These are phyloP conservation scores for Spondyliosoma cantharus DNA, from an alignment of 2,797 vertebrate genomes.

Conservation along the genomic window DNA sequence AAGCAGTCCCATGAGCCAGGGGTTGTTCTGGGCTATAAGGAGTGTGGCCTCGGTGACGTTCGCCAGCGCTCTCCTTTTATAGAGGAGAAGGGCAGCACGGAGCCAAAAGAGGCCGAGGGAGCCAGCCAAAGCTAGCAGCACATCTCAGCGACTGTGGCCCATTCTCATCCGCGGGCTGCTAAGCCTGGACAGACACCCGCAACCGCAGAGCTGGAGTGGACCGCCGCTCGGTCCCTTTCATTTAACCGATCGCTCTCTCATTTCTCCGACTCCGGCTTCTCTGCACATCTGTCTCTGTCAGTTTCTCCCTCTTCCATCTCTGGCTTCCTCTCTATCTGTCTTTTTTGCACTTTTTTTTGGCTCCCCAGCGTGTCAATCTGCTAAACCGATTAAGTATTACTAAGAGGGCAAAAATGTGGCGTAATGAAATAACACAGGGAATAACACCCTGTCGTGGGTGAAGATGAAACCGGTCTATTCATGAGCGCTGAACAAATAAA, in stretches of 20 bases:
- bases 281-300: conserved; percentile 71
- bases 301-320: conserved; percentile 59
- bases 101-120: conserved; percentile 55
- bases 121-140: conserved; percentile 67
- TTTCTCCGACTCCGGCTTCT: conserved; percentile 48
- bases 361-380: conserved; percentile 62
- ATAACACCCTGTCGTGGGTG: conserved; percentile 49
- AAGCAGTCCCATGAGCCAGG: conserved; percentile 60
- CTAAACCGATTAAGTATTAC: conserved; percentile 69
- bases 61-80: conserved; percentile 59
- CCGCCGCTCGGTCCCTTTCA: conserved; percentile 61
- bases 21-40: conserved; percentile 70
- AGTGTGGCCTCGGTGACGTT: conserved; percentile 63
- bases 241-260: conserved; percentile 69
- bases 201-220: conserved; percentile 65
- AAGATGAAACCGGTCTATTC: conserved; percentile 63
- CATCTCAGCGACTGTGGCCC: conserved; percentile 58
- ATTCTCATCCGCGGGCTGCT: conserved; percentile 61
- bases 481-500: conserved; percentile 61
- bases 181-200: conserved; percentile 72
- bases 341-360: conserved; percentile 49
- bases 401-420: conserved; percentile 60
- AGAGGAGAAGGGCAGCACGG: conserved; percentile 33
- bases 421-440: conserved; percentile 62
- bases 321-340: conserved; percentile 60